These are phyloP conservation scores for Aromia moschata DNA, from an alignment of 2,888 invertebrate genomes.

Conservation along the genomic window DNA sequence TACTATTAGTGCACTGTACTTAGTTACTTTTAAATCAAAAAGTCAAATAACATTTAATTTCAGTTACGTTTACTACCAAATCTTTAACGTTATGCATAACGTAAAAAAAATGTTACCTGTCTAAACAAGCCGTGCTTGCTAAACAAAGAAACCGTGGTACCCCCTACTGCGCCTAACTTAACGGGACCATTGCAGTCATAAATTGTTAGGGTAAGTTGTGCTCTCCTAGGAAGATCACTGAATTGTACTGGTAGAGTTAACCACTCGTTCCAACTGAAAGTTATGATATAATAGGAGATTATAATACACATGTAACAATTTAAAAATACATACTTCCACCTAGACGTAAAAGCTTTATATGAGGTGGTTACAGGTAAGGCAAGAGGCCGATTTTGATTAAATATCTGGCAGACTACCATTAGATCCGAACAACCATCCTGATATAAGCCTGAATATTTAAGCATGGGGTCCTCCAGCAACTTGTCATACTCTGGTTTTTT, in stretches of 20 bases:
- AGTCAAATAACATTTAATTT: no score
- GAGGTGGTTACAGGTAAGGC: constrained; percentile 89
- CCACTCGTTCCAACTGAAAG: constrained; percentile 96
- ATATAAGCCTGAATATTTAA: constrained; percentile 90
- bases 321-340: constrained; percentile 80
- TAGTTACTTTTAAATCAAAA: no score
- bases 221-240: constrained; percentile 89
- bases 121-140: constrained; percentile 93
- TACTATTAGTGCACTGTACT: no score
- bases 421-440: constrained; percentile 87
- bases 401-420: constrained; percentile 87
- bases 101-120: no score
- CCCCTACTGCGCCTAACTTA: constrained; percentile 86
- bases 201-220: constrained; percentile 86
- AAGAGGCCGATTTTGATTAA: constrained; percentile 81
- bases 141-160: constrained; percentile 92
- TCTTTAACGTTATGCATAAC: no score
- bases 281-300: no score
- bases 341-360: constrained; percentile 89
- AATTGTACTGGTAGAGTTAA: constrained; percentile 88
- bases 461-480: constrained; percentile 85
- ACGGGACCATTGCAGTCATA: constrained; percentile 92
- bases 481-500: constrained; percentile 89
- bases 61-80: no score
- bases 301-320: no score